Evolutionary conservation across 1,140 invertebrate genomes (phyloP), one percentile per base, ranked within the genome.

Genomic region (Centruroides vittatus): DNA sequence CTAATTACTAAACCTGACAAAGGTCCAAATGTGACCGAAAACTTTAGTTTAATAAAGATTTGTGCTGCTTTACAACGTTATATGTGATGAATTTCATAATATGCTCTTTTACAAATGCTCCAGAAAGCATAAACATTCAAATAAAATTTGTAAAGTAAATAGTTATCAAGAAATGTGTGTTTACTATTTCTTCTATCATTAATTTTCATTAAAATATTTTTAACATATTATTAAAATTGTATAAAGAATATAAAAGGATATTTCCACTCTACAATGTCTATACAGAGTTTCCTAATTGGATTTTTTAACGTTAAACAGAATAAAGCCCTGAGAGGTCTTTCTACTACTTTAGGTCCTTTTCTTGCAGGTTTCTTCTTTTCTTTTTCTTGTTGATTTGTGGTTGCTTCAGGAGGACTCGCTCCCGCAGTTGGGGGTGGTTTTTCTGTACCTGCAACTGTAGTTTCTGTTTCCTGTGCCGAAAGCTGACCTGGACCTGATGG

Each of bases 231-330:
- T 23, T 23, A 23, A 23, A 23, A 2, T 23, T 23, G 1, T 23
- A 23, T 1, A 23, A 23, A 23, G 2, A 23, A 23, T 23, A 23
- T 23, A 3, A 88, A 91, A 92, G 88, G 88, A 90, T 95, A 96
- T 91, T 95, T 98, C 93, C 93, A 98, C 77, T 99, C 96, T 57
- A 98, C 93, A 66, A 99, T 84, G 70, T 85, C 84, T 71, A 98
- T 98, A 76, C 94, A 98, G 60, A 96, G 74, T 73, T 94, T 94
- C 64, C 96, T 81, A 47, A 99, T 71, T 9, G 94, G 94, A 78
- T 99, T 99, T 72, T 93, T 91, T 61, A 98, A 80, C 48, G 81
- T 81, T 59, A 99, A 80, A 77, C 93, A 99, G 71, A 94, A 91
- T 57, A 99, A 81, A 34, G 92, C 93, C 61, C 93, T 77, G 67